Conservation (phyloP, 1,140 invertebrate genomes). For the Drepana arcuata region DNA sequence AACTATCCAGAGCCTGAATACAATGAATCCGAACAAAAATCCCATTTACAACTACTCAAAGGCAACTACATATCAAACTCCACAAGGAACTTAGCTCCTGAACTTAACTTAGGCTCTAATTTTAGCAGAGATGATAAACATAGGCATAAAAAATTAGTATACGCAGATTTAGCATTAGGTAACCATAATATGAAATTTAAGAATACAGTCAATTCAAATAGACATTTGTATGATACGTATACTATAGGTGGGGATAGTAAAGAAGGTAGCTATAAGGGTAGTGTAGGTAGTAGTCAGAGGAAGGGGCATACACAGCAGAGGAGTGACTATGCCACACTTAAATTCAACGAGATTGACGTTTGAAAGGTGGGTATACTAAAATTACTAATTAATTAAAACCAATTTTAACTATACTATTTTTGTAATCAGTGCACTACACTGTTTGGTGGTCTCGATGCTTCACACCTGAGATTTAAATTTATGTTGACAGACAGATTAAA, state of each 20-base stretch:
- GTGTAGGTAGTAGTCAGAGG: slow-evolving; percentile 46
- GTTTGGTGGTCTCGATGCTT: no score
- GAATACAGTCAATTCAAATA: slow-evolving; percentile 72
- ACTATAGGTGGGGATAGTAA: slow-evolving; percentile 47
- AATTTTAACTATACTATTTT: no score
- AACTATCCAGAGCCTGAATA: slow-evolving; percentile 70
- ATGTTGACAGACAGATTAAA: no score
- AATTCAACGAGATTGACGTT: slow-evolving; percentile 87
- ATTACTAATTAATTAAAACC: no score
- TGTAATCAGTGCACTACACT: no score
- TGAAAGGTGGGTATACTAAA: slow-evolving; percentile 73
- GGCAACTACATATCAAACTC: slow-evolving; percentile 66
- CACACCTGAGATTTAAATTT: no score
- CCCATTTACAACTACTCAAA: slow-evolving; percentile 61
- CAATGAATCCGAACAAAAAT: slow-evolving; percentile 63
- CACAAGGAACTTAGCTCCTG: slow-evolving; percentile 49
- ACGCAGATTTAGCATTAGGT: slow-evolving; percentile 69
- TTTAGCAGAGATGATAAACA: slow-evolving; percentile 52
- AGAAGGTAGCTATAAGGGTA: slow-evolving; percentile 50
- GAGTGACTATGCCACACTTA: slow-evolving; percentile 83
- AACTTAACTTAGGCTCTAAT: slow-evolving; percentile 46
- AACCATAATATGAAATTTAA: slow-evolving; percentile 73
- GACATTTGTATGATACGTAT: slow-evolving; percentile 69
- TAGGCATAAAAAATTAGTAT: slow-evolving; percentile 67
- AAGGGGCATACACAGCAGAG: slow-evolving; percentile 42